A percentile compares a stretch with the other conserved stretches of the same genome.
phyloP scores from a whole-genome alignment of 2,113 vertebrate species.

The Catharus fuscescens region DNA sequence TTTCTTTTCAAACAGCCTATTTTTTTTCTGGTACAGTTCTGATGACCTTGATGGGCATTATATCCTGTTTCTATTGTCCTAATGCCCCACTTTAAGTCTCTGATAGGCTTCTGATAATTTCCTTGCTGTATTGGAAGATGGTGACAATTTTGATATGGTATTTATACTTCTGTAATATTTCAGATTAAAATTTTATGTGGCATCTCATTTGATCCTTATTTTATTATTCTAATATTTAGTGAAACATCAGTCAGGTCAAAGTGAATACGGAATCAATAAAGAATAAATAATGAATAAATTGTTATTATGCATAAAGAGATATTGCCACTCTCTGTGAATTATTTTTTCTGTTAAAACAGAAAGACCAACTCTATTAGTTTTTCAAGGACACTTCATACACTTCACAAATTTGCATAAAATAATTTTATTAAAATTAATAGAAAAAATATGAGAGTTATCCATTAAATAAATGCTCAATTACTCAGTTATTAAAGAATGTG shows the following conservation, averaged over 20 bases:
- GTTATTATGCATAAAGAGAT: neutral
- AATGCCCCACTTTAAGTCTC: neutral
- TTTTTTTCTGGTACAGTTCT: neutral
- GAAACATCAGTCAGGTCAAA: neutral
- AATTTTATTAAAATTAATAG: neutral
- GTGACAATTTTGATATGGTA: neutral
- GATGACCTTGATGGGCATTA: conserved; percentile 1
- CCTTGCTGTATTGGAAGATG: neutral
- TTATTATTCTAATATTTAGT: neutral
- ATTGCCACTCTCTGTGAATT: neutral
- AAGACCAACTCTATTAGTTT: neutral
- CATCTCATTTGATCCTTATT: neutral
- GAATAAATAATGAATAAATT: neutral
- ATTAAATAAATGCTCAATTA: neutral
- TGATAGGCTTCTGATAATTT: conserved; percentile 1
- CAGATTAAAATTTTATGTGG: neutral
- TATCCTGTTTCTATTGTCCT: conserved; percentile 14
- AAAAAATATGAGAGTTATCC: neutral
- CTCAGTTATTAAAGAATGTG: neutral
- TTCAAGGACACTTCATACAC: neutral
- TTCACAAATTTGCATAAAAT: neutral
- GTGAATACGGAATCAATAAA: neutral
- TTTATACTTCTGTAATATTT: neutral
- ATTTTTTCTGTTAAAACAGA: neutral
- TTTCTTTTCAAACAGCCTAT: neutral